Conservation (phyloP, 2,888 invertebrate species). For the Cephus rjabovi region DNA sequence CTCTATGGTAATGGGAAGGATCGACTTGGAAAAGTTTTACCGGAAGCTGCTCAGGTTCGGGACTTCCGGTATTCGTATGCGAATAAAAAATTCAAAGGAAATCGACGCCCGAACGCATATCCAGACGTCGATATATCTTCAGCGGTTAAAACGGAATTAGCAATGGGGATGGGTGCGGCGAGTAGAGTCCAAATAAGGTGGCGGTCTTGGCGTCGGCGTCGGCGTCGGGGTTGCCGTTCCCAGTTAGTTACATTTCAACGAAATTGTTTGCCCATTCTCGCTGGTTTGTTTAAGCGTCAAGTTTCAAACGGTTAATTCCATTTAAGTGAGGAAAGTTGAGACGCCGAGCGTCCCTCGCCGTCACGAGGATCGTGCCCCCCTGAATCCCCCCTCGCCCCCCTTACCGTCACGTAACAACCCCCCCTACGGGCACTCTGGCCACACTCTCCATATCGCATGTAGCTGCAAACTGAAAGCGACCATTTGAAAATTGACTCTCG, state of each 20-base stretch:
- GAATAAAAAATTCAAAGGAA: not conserved
- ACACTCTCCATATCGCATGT: not conserved
- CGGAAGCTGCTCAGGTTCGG: not conserved
- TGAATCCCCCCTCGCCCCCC: too few species aligned
- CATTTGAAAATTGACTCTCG: conserved; percentile 51
- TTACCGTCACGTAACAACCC: not conserved
- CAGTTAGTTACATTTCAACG: conserved; percentile 35
- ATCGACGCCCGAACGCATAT: not conserved
- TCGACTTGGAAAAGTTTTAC: not conserved
- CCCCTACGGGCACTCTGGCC: not conserved
- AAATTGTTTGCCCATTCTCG: conserved; percentile 40
- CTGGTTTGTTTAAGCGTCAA: conserved; percentile 47
- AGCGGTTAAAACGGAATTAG: not conserved
- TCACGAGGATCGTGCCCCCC: not conserved
- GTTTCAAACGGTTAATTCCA: conserved; percentile 51
- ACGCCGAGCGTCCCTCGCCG: not conserved
- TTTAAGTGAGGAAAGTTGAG: conserved; percentile 31
- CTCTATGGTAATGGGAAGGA: not conserved
- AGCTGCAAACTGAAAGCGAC: conserved; percentile 43
- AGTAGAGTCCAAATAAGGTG: too few species aligned
- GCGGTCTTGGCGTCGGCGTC: not conserved
- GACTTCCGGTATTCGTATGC: not conserved
- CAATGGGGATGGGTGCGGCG: not conserved
- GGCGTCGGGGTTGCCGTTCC: conserved; percentile 2
- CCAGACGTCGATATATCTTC: not conserved